Percentiles rank a stretch among this genome's conserved stretches.
Evolutionary conservation across 2,797 vertebrate genomes (phyloP).

Genomic region (Artibeus lituratus): DNA sequence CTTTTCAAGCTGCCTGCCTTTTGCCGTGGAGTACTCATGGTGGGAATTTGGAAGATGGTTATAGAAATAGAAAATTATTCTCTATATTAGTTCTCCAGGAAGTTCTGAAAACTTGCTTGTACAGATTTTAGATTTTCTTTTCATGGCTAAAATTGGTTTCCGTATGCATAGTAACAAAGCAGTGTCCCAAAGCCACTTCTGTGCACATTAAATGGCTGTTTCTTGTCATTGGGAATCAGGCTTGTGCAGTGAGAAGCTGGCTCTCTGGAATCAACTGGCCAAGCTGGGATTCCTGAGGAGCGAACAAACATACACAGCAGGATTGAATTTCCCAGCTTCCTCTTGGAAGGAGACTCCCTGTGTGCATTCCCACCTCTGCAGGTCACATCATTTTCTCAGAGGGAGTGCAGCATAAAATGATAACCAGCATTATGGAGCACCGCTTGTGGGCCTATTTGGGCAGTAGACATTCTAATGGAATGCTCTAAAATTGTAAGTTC

Average conservation of each 20-base stretch:
- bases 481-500: conserved; percentile 37
- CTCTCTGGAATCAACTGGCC: background rate
- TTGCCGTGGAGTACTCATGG: background rate
- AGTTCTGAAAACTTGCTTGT: background rate
- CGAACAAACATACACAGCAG: background rate
- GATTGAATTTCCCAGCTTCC: background rate
- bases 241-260: background rate
- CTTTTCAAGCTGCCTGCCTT: background rate
- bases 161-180: background rate
- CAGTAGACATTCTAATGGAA: conserved; percentile 24
- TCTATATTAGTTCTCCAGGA: background rate
- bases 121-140: background rate
- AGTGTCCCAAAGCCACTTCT: background rate
- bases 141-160: background rate
- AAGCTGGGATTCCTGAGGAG: background rate
- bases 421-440: background rate
- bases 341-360: background rate
- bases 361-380: background rate
- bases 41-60: background rate
- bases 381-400: background rate
- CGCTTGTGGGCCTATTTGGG: background rate
- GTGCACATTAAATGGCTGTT: background rate
- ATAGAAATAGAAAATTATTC: background rate
- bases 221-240: background rate
- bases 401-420: background rate